Percentiles rank a stretch among this genome's conserved stretches.
phyloP scores from a whole-genome alignment of 1,140 invertebrate species.

The Liolophura sinensis region DNA sequence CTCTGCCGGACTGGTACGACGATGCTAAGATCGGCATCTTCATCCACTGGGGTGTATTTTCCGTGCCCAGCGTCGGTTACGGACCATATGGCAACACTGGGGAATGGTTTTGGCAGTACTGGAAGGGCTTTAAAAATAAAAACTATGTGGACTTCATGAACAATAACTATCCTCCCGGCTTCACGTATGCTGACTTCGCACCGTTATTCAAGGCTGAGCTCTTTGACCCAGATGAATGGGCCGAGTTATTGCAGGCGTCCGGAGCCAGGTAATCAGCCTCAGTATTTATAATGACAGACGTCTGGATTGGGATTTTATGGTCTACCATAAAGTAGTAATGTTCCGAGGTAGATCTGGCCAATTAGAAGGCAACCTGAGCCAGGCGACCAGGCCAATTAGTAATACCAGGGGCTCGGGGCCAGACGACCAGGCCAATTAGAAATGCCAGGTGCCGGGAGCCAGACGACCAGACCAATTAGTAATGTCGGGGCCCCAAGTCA shows the following conservation, averaged over 20 bases:
- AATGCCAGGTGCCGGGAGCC: too few species aligned
- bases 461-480: too few species aligned
- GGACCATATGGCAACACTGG: constrained; percentile 16
- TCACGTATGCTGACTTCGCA: constrained; percentile 47
- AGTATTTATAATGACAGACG: too few species aligned
- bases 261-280: constrained; percentile 30
- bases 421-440: too few species aligned
- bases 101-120: constrained; percentile 48
- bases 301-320: too few species aligned
- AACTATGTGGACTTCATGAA: constrained; percentile 41
- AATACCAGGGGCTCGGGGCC: too few species aligned
- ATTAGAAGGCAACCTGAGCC: too few species aligned
- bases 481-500: too few species aligned
- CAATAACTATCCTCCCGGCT: constrained; percentile 43
- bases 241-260: constrained; percentile 28
- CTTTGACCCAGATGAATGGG: constrained; percentile 34
- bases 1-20: constrained; percentile 54
- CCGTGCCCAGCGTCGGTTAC: constrained; percentile 41
- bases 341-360: too few species aligned
- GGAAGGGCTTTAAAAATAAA: constrained; percentile 25
- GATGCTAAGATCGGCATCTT: constrained; percentile 57
- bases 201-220: constrained; percentile 38
- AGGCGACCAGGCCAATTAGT: too few species aligned
- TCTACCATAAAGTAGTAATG: too few species aligned
- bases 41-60: constrained; percentile 56